Conservation (phyloP, 1,140 invertebrate genomes). For the Trichogramma pretiosum region DNA sequence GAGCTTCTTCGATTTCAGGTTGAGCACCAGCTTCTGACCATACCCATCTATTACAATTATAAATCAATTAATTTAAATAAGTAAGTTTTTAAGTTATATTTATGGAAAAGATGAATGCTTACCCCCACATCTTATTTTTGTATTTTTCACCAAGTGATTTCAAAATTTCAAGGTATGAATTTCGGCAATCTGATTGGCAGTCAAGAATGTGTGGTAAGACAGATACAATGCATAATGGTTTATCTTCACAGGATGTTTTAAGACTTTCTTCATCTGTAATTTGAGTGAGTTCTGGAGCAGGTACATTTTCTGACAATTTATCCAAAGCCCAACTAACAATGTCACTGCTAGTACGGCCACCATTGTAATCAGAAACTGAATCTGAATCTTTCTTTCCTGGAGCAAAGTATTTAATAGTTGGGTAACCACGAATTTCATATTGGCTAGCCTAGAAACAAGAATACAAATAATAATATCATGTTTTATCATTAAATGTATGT, state of each 20-base stretch:
- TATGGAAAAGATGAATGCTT: conserved; percentile 33
- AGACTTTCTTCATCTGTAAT: conserved; percentile 55
- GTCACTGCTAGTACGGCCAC: conserved; percentile 82
- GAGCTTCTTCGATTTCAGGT: conserved; percentile 69
- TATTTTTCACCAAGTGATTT: conserved; percentile 79
- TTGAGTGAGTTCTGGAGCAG: conserved; percentile 77
- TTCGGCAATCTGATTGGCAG: conserved; percentile 90
- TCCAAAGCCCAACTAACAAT: conserved; percentile 87
- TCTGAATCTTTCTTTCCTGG: conserved; percentile 67
- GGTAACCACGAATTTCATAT: conserved; percentile 84
- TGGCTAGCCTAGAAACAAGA: conserved; percentile 49
- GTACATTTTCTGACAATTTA: conserved; percentile 76
- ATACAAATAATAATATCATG: neutral
- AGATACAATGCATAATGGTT: conserved; percentile 86
- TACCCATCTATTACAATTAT: conserved; percentile 58
- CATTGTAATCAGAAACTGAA: conserved; percentile 71
- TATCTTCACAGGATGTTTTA: conserved; percentile 69
- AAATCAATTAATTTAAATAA: conserved; percentile 1
- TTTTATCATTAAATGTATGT: neutral
- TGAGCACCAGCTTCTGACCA: conserved; percentile 91
- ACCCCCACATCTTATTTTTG: conserved; percentile 95
- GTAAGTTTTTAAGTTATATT: neutral
- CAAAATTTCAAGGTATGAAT: conserved; percentile 74
- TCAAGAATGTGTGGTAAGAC: conserved; percentile 95
- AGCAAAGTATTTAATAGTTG: conserved; percentile 93